Percentiles rank a stretch among this genome's conserved stretches.
phyloP scores from a whole-genome alignment of 2,888 invertebrate species.

The Furcula furcula region DNA sequence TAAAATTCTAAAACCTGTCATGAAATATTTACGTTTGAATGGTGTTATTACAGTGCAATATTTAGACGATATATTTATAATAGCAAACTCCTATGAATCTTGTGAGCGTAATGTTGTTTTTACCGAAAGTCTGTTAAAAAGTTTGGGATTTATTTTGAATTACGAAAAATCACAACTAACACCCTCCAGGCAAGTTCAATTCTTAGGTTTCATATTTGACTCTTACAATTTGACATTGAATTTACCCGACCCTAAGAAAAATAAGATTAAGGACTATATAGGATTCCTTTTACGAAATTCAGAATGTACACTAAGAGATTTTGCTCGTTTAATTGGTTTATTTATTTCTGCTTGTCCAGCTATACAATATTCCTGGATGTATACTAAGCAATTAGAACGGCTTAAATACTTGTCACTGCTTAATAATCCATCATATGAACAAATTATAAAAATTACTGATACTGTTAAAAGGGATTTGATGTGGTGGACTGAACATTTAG shows the following conservation, averaged over 20 bases:
- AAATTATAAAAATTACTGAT: background rate
- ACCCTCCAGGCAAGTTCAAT: background rate
- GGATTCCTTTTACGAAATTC: no score
- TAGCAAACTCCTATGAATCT: background rate
- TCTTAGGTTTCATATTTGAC: background rate
- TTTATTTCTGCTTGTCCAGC: background rate
- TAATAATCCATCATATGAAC: slow-evolving; percentile 1
- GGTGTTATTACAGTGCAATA: background rate
- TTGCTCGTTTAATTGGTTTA: background rate
- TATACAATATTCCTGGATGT: background rate
- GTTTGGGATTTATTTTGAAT: background rate
- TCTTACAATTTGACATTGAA: background rate
- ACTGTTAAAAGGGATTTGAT: background rate
- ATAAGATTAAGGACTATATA: background rate
- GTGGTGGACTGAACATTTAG: slow-evolving; percentile 6
- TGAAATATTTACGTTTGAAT: background rate
- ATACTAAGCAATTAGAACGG: slow-evolving; percentile 10
- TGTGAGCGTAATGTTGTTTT: background rate
- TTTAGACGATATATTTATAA: background rate
- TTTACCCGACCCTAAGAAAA: background rate
- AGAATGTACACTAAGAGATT: background rate
- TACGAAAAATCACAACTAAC: background rate
- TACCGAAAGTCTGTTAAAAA: background rate
- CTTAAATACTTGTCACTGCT: slow-evolving; percentile 13
- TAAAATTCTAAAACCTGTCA: background rate